These are phyloP conservation scores for Odontamblyopus lacepedii DNA, from an alignment of 2,797 vertebrate species.

Conservation along the genomic window DNA sequence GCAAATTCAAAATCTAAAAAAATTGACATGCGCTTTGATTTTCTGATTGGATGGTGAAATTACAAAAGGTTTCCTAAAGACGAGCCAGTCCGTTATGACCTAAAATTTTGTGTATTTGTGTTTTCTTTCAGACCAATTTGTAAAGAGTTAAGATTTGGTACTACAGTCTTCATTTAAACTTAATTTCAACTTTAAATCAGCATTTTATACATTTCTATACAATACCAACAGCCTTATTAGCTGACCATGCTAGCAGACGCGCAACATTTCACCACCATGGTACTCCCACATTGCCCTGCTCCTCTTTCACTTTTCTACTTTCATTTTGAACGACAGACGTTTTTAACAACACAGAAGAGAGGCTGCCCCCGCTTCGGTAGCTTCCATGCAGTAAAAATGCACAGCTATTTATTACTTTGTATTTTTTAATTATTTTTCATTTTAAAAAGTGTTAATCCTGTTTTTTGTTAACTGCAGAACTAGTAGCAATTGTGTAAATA, in stretches of 20 bases:
- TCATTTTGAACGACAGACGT: slow-evolving; percentile 9
- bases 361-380: slow-evolving; percentile 44
- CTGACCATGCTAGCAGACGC: slow-evolving; percentile 1
- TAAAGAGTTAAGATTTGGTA: neutral
- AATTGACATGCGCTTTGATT: neutral
- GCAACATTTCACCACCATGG: slow-evolving; percentile 40
- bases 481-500: slow-evolving; percentile 80
- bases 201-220: neutral
- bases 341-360: slow-evolving; percentile 31
- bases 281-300: slow-evolving; percentile 49
- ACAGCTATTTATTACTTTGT: slow-evolving; percentile 75
- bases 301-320: slow-evolving; percentile 1
- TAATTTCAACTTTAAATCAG: neutral
- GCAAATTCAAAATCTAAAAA: neutral
- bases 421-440: slow-evolving; percentile 50
- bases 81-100: neutral
- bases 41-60: neutral
- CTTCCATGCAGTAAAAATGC: slow-evolving; percentile 66
- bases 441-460: slow-evolving; percentile 44
- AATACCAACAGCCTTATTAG: neutral
- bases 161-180: neutral
- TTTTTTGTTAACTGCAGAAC: slow-evolving; percentile 61
- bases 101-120: neutral
- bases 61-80: no score
- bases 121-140: neutral